These are phyloP conservation scores for Drosophila meridiana DNA, from an alignment of 2,888 invertebrate genomes.

Conservation along the genomic window DNA sequence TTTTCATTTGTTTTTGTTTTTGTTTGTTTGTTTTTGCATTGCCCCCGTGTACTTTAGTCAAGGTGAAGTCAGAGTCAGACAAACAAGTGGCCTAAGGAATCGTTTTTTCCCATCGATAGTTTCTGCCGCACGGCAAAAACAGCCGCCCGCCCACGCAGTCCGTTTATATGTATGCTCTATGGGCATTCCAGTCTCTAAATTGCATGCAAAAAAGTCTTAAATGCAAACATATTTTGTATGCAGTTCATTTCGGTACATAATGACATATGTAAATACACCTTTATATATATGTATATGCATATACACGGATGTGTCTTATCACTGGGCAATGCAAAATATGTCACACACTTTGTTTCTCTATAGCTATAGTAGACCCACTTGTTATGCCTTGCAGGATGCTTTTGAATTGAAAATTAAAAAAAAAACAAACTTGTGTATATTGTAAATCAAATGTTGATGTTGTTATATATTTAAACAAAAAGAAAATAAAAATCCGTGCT, in stretches of 20 bases:
- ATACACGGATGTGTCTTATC: slow-evolving; percentile 38
- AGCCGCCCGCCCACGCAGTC: not conserved
- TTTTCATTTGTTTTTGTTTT: not conserved
- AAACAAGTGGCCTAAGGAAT: slow-evolving; percentile 39
- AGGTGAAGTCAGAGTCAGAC: slow-evolving; percentile 78
- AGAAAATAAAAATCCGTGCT: slow-evolving; percentile 55
- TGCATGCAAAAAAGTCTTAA: not conserved
- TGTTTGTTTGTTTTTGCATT: slow-evolving; percentile 37
- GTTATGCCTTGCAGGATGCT: slow-evolving; percentile 32
- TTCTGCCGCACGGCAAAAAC: not conserved
- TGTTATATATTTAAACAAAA: slow-evolving; percentile 59
- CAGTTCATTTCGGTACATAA: not conserved
- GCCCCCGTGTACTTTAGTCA: slow-evolving; percentile 73
- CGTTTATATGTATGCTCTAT: not conserved
- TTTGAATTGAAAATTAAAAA: slow-evolving; percentile 8
- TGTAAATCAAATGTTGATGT: slow-evolving; percentile 28
- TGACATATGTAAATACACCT: slow-evolving; percentile 18
- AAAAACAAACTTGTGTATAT: slow-evolving; percentile 11
- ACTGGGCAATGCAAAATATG: slow-evolving; percentile 32
- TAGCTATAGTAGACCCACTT: slow-evolving; percentile 23
- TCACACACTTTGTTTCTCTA: slow-evolving; percentile 6
- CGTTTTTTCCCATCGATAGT: slow-evolving; percentile 30
- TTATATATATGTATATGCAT: slow-evolving; percentile 10
- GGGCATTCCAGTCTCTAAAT: too few species aligned
- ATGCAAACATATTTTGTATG: slow-evolving; percentile 2